These are phyloP conservation scores for Caenorhabditis inopinata DNA, from an alignment of 1,140 invertebrate genomes.

Conservation along the genomic window DNA sequence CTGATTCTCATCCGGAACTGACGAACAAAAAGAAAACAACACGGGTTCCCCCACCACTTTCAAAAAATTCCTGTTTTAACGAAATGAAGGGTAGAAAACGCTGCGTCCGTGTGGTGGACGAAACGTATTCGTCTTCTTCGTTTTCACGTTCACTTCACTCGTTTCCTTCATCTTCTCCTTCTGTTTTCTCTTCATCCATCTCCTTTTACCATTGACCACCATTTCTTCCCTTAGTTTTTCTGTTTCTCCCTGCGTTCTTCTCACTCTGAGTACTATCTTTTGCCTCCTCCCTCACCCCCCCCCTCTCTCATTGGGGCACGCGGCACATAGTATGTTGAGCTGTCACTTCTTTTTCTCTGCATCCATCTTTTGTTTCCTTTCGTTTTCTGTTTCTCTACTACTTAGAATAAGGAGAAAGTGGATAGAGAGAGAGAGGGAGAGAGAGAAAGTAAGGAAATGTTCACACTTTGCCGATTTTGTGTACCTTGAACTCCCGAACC, in stretches of 20 bases:
- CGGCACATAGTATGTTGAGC: not conserved
- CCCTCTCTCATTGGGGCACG: not conserved
- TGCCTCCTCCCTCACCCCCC: not conserved
- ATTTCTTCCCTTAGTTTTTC: not conserved
- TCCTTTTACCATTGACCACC: not conserved
- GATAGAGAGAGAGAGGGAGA: not conserved
- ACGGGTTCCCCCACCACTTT: too few species aligned
- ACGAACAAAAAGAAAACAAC: too few species aligned
- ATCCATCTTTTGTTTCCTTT: too few species aligned
- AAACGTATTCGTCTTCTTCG: not conserved
- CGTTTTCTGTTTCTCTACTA: not conserved
- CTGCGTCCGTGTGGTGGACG: too few species aligned
- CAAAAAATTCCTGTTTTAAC: too few species aligned
- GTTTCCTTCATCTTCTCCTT: not conserved
- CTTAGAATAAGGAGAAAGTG: too few species aligned
- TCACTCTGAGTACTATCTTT: too few species aligned
- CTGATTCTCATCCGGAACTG: too few species aligned
- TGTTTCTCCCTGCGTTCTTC: too few species aligned
- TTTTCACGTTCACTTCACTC: not conserved
- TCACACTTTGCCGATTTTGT: constrained; percentile 6
- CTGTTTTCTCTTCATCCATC: not conserved
- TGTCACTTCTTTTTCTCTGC: not conserved
- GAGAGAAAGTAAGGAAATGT: not conserved
- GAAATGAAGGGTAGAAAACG: too few species aligned
- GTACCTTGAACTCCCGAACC: not conserved